Evolutionary conservation across 2,888 invertebrate species (phyloP).

Genomic region (Nymphalis urticae): DNA sequence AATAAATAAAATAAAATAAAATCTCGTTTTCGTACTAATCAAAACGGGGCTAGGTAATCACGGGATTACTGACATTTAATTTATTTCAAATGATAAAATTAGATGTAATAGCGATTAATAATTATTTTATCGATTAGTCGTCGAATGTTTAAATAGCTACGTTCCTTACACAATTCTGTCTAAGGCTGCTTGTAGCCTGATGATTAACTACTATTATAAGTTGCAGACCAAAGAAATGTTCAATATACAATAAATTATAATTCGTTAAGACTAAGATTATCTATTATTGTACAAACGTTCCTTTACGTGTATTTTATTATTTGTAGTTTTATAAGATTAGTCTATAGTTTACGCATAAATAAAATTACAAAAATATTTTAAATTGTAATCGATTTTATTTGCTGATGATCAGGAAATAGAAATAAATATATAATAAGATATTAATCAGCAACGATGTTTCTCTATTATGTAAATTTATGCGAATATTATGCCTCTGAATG

Average conservation of each 20-base stretch:
- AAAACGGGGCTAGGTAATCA: background rate
- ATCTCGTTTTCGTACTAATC: background rate
- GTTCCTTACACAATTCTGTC: slow-evolving; percentile 23
- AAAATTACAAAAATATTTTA: slow-evolving; percentile 11
- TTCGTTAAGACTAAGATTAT: slow-evolving; percentile 46
- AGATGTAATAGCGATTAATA: slow-evolving; percentile 19
- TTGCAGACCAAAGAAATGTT: slow-evolving; percentile 60
- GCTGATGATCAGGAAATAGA: slow-evolving; percentile 24
- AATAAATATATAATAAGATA: slow-evolving; percentile 18
- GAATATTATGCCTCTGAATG: slow-evolving; percentile 9
- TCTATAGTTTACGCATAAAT: slow-evolving; percentile 27
- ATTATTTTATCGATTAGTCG: slow-evolving; percentile 5
- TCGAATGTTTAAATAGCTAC: slow-evolving; percentile 12
- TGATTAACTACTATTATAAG: slow-evolving; percentile 44
- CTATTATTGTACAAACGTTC: slow-evolving; percentile 48
- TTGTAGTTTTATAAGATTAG: slow-evolving; percentile 38
- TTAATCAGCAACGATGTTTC: slow-evolving; percentile 24
- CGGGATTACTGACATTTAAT: background rate
- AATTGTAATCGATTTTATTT: slow-evolving; percentile 23
- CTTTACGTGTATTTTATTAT: slow-evolving; percentile 44
- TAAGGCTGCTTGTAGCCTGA: slow-evolving; percentile 27
- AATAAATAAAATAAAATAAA: background rate
- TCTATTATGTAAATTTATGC: background rate
- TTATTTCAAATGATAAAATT: slow-evolving; percentile 3
- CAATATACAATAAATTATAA: slow-evolving; percentile 43